A percentile compares a stretch with the other conserved stretches of the same genome.
These are phyloP conservation scores for Scolanthus callimorphus DNA, from an alignment of 92 coral and sea anemone species.

Conservation along the genomic window DNA sequence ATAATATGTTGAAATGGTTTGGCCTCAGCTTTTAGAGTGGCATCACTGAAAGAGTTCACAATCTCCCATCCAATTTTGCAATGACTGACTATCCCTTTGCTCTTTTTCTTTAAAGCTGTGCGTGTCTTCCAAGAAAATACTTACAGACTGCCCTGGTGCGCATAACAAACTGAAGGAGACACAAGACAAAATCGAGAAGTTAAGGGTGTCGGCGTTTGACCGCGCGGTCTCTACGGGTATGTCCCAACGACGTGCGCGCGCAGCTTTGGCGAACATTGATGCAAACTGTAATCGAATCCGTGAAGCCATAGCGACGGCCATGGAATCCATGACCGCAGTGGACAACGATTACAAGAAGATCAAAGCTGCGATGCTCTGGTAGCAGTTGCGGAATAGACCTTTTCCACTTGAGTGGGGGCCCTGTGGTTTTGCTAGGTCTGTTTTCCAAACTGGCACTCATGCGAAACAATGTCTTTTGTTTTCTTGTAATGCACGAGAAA, in stretches of 20 bases:
- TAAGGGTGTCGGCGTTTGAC: constrained; percentile 67
- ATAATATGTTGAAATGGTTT: too few relatives aligned
- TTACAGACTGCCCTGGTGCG: constrained; percentile 72
- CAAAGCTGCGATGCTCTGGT: constrained; percentile 97
- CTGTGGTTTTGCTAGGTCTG: too few relatives aligned
- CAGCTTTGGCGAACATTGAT: constrained; percentile 75
- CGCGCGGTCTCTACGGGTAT: constrained; percentile 63
- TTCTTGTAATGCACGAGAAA: too few relatives aligned
- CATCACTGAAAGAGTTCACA: too few relatives aligned
- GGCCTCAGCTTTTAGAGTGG: too few relatives aligned
- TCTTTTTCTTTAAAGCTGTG: constrained; percentile 72
- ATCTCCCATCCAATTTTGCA: too few relatives aligned
- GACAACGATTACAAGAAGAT: constrained; percentile 91
- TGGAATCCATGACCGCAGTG: constrained; percentile 91
- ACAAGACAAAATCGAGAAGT: constrained; percentile 60
- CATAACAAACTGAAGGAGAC: constrained; percentile 72
- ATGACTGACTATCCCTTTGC: too few relatives aligned
- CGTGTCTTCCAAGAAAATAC: constrained; percentile 73
- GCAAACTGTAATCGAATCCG: constrained; percentile 75
- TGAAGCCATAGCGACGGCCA: constrained; percentile 78
- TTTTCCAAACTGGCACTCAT: too few relatives aligned
- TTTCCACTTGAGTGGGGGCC: too few relatives aligned
- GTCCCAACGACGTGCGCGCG: constrained; percentile 67
- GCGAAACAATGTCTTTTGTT: too few relatives aligned
- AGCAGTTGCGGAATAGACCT: not conserved